Evolutionary conservation across 2,113 vertebrate genomes (phyloP), one percentile per base, ranked within the genome.

Genomic region (Lepisosteus osseus): DNA sequence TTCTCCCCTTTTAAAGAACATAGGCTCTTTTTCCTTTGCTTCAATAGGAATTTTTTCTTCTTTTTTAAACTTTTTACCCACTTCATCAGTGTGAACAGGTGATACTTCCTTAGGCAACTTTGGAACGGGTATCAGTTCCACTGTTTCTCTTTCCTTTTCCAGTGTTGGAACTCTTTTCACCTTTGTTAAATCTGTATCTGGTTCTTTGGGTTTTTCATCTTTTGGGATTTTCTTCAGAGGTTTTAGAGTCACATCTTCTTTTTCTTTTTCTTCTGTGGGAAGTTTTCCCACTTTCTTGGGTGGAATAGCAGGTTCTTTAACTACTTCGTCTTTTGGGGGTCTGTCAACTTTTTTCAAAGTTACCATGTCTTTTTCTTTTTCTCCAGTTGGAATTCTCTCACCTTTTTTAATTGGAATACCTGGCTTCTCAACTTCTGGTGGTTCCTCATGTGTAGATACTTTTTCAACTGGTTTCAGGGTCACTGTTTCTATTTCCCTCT

Each of bases 71-170:
- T 15, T n/a, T 57, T 57, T 47, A 57, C 54, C 54, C 42, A 15
- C 17, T 45, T 59, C 65, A 11, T 64, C 41, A 11, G 51, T 65
- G 41, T 55, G 17, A n/a, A 59, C 57, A 13, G 62, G 17, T 7
- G 13, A 15, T 43, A 40, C 62, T 7, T 65, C 62, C 41, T 42
- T 65, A 2, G 62, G 62, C 29, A 81, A 78, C 15, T 70, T 87
- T 12, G 80, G 65, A 67, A 90, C 80, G 8, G 91, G 86, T 43
- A 91, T 92, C 41, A 91, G 76, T 70, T 87, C 84, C 6, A 91
- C 63, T 0, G 64, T 76, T 43, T 87, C 89, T 1, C 55, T 55
- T 72, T 89, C 88, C 17, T 81, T 67, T 15, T 90, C 85, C 45
- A 74, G 61, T 75, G 82, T 76, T 65, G 86, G 82, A 55, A 90